Percentiles rank a stretch among this genome's conserved stretches.
Conservation (phyloP, 2,797 vertebrate species). For the Micromesistius poutassou region DNA sequence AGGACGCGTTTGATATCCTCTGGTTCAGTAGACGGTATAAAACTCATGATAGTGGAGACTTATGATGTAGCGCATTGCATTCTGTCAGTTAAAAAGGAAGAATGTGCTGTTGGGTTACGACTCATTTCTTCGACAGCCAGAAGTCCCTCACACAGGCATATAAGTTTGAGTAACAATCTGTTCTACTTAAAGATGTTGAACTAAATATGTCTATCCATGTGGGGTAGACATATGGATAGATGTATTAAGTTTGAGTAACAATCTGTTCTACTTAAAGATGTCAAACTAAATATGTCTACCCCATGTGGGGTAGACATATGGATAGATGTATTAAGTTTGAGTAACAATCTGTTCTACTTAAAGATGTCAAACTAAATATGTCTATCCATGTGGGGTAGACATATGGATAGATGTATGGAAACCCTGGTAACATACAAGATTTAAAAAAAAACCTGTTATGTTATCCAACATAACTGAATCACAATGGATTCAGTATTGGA, state of each 20-base stretch:
- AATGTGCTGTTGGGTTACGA: background rate
- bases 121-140: background rate
- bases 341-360: too few species aligned
- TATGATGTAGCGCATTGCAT: background rate
- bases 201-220: background rate
- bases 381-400: too few species aligned
- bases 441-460: background rate
- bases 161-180: background rate
- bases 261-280: too few species aligned
- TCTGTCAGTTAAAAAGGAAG: background rate
- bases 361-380: too few species aligned
- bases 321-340: too few species aligned
- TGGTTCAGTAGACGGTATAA: background rate
- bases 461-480: background rate
- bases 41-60: background rate
- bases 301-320: too few species aligned
- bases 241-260: too few species aligned
- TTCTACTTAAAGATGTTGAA: background rate
- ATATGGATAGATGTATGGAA: background rate
- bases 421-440: background rate
- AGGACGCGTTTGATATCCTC: too few species aligned
- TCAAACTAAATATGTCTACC: too few species aligned
- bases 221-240: too few species aligned
- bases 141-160: background rate
- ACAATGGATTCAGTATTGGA: background rate